These are phyloP conservation scores for Macrotus californicus DNA, from an alignment of 2,113 vertebrate species.

Conservation along the genomic window DNA sequence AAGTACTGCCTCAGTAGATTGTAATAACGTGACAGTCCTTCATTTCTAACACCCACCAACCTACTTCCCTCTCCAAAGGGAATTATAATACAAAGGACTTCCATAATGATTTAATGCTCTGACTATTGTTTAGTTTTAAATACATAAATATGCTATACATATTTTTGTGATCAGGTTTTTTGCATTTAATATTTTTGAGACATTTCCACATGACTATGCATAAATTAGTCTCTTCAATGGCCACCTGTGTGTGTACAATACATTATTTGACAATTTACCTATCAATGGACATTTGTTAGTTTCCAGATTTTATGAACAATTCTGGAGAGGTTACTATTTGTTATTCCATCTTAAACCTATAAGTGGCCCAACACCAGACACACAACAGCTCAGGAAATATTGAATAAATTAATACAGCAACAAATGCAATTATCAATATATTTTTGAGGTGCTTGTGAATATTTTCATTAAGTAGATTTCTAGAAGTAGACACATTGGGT, in stretches of 20 bases:
- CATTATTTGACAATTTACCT: not conserved
- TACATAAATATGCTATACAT: not conserved
- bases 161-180: not conserved
- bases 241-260: not conserved
- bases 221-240: not conserved
- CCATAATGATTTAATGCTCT: not conserved
- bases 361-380: not conserved
- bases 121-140: not conserved
- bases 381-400: not conserved
- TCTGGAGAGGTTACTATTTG: not conserved
- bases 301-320: constrained; percentile 8
- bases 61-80: not conserved
- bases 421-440: not conserved
- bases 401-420: not conserved
- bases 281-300: not conserved
- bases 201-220: not conserved
- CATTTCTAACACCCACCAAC: not conserved
- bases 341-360: not conserved
- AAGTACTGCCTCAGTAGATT: not conserved
- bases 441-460: not conserved
- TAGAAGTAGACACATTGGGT: not conserved
- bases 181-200: not conserved
- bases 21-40: not conserved
- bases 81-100: not conserved
- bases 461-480: not conserved